phyloP scores from a whole-genome alignment of 2,113 vertebrate genomes.

The Corydoras maculifer region DNA sequence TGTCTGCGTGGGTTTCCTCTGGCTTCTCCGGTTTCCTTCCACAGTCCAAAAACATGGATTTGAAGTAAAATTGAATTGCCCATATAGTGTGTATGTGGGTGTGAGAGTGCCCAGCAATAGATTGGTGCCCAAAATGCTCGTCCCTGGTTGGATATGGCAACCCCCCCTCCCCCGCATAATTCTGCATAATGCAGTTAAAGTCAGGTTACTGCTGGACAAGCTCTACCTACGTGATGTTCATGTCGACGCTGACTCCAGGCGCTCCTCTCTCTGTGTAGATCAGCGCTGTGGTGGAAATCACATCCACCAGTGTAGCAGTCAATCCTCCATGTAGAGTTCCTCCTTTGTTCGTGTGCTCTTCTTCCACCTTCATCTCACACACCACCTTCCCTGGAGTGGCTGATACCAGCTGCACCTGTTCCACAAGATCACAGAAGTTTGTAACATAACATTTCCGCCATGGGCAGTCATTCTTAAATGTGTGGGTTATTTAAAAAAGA shows the following conservation, averaged over 20 bases:
- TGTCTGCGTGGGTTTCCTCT: too few relatives aligned
- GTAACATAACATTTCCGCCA: not conserved
- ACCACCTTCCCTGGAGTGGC: constrained; percentile 79
- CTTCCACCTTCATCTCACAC: constrained; percentile 85
- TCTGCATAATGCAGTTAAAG: too few relatives aligned
- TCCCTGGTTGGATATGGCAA: too few relatives aligned
- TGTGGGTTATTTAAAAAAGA: too few relatives aligned
- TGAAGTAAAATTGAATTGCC: too few relatives aligned
- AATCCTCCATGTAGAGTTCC: constrained; percentile 87
- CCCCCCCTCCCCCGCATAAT: too few relatives aligned
- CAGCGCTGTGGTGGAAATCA: constrained; percentile 79
- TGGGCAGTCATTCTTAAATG: too few relatives aligned
- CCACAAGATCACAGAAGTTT: not conserved
- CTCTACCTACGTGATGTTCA: constrained; percentile 89
- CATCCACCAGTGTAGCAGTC: constrained; percentile 85
- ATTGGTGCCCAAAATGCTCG: too few relatives aligned
- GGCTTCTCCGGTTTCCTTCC: too few relatives aligned
- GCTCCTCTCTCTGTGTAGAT: constrained; percentile 72
- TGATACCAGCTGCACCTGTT: constrained; percentile 75
- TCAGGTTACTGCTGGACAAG: not conserved
- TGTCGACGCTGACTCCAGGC: constrained; percentile 89
- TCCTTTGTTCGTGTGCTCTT: constrained; percentile 78
- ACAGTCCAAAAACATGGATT: too few relatives aligned
- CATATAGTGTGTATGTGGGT: too few relatives aligned
- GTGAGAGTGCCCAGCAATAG: too few relatives aligned